Percentiles rank a stretch among this genome's conserved stretches.
Conservation (phyloP, 2,113 vertebrate genomes). For the Nematolebias whitei region DNA sequence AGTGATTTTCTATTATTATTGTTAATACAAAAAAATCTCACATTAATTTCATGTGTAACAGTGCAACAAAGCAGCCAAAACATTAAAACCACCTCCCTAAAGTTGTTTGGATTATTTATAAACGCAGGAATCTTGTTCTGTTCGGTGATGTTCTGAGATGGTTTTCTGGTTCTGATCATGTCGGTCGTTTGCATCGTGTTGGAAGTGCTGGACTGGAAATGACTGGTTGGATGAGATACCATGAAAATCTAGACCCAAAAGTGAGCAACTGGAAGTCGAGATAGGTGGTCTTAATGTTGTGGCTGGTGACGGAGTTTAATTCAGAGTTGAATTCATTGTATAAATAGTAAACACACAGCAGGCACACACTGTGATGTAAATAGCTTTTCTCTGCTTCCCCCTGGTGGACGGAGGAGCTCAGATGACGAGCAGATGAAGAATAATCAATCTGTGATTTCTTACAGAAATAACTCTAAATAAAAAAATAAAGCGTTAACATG, state of each 20-base stretch:
- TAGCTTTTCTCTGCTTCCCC: not conserved
- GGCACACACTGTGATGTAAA: not conserved
- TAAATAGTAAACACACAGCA: not conserved
- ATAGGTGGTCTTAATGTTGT: constrained; percentile 1
- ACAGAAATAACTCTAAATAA: not conserved
- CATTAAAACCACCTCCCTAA: constrained; percentile 1
- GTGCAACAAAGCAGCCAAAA: constrained; percentile 8
- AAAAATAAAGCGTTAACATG: not conserved
- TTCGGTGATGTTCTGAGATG: not conserved
- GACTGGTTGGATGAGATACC: not conserved
- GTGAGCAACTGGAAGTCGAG: not conserved
- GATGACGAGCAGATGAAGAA: not conserved
- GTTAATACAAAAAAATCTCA: not conserved
- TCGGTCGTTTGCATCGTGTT: not conserved
- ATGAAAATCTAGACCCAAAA: not conserved
- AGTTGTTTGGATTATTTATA: not conserved
- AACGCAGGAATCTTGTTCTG: not conserved
- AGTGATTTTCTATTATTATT: not conserved
- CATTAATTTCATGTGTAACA: not conserved
- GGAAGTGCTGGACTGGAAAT: not conserved
- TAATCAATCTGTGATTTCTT: not conserved
- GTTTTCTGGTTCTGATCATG: not conserved
- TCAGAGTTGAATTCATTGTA: not conserved
- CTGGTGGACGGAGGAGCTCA: not conserved
- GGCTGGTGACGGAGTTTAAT: not conserved